Evolutionary conservation across 2,113 vertebrate genomes (phyloP).

Genomic region (Aythya baeri): DNA sequence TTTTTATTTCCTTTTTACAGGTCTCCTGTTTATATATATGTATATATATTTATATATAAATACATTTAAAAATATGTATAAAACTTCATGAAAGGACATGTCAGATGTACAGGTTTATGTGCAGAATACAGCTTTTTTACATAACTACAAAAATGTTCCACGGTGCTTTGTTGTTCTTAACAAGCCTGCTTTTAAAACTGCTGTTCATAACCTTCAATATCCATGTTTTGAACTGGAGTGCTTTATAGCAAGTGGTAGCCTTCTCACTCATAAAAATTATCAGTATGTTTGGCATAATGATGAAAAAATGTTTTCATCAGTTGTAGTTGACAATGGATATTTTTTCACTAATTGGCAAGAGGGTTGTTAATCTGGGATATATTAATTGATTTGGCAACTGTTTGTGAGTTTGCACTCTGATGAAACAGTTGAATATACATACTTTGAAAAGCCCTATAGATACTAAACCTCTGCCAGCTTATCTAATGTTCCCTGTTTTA

Average conservation of each 20-base stretch:
- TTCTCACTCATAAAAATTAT: slow-evolving; percentile 22
- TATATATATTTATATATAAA: not conserved
- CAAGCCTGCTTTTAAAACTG: not conserved
- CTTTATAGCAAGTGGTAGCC: not conserved
- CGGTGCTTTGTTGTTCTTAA: not conserved
- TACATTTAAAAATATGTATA: not conserved
- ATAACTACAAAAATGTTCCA: not conserved
- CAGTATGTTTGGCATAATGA: not conserved
- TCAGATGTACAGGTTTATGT: not conserved
- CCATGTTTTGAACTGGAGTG: not conserved
- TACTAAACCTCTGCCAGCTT: slow-evolving; percentile 4
- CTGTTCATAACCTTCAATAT: not conserved
- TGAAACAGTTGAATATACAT: not conserved
- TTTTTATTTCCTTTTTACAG: not conserved
- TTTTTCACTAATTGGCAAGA: slow-evolving; percentile 38
- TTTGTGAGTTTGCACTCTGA: not conserved
- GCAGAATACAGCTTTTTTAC: not conserved
- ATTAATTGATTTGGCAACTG: not conserved
- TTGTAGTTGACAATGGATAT: not conserved
- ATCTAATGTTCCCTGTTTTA: not conserved
- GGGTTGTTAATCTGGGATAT: slow-evolving; percentile 1
- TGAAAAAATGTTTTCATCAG: slow-evolving; percentile 3
- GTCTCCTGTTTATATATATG: not conserved
- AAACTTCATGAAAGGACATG: not conserved
- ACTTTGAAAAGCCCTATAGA: slow-evolving; percentile 17